phyloP scores from a whole-genome alignment of 2,797 vertebrate species.

The Eurystomus glaucurus region DNA sequence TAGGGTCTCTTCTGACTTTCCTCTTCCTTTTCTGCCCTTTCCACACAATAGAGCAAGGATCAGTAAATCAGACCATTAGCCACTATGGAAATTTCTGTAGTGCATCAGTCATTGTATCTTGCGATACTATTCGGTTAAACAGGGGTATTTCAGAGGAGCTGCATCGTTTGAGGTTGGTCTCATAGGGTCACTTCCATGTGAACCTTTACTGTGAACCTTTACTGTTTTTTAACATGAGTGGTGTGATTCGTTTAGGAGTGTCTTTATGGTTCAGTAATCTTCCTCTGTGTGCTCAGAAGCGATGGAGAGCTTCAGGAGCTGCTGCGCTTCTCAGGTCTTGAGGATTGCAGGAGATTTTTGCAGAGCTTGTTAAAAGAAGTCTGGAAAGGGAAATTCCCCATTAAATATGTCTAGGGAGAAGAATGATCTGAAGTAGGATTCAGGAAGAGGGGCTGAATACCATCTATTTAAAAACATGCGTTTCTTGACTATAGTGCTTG shows the following conservation, averaged over 20 bases:
- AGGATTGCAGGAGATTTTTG: background rate
- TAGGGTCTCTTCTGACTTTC: background rate
- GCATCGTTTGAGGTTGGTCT: background rate
- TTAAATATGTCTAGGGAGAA: background rate
- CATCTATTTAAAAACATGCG: rapidly evolving
- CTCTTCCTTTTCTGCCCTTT: background rate
- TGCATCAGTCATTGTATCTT: background rate
- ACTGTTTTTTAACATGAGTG: background rate
- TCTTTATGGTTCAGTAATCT: background rate
- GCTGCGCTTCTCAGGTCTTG: background rate
- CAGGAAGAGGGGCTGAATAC: background rate
- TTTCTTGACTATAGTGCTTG: background rate
- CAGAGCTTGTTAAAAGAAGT: background rate
- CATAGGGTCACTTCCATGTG: background rate
- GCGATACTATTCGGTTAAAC: background rate
- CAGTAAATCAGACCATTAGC: background rate
- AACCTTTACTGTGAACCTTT: background rate
- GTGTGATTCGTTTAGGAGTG: background rate
- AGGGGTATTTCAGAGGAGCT: background rate
- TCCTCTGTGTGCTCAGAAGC: background rate
- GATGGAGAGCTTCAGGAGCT: background rate
- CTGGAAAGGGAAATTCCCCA: background rate
- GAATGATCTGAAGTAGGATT: background rate
- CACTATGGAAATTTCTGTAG: background rate
- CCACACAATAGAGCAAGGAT: rapidly evolving